Evolutionary conservation across 1,140 invertebrate genomes (phyloP), one percentile per base, ranked within the genome.

Genomic region (Drosophila chauvacae): DNA sequence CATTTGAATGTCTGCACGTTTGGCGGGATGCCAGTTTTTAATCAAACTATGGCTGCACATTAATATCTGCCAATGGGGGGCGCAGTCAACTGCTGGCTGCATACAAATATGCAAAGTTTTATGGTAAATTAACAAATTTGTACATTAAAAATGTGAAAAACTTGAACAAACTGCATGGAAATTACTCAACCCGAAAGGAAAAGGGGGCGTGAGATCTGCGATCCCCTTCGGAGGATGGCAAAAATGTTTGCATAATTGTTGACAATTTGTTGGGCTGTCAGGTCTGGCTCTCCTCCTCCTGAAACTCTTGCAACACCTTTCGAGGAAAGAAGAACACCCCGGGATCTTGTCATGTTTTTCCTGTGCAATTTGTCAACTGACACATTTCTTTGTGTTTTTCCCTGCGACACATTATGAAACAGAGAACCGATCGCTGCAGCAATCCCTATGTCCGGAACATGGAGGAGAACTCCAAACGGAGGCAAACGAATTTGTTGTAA

Each of bases 81-180:
- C 57, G 63, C 70, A 60, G 35, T 37, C 30, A 70, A 69, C 51
- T 16, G 47, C 50, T 48, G 55, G 59, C 59, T 48, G 28, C 82
- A 53, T 71, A 84, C 80, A 90, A 83, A 91, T 91, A 91, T 87
- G 86, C 77, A 74, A 90, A 80, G 83, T 87, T 90, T 90, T 91
- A 91, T 91, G 90, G 80, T 91, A 91, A 91, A 91, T 91, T 91
- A 91, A 86, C 90, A 81, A 91, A 91, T 91, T 91, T 91, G 90
- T 91, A 90, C 86, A 91, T 91, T 91, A 90, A 88, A 77, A 90
- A 84, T 90, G 86, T 72, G 85, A 81, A 71, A 73, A 85, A 90
- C 81, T 90, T 82, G 78, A 81, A 73, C 85, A 90, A 90, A 90
- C 86, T 90, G 85, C 85, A 90, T 90, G 85, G 85, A 90, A 90